phyloP scores from a whole-genome alignment of 1,140 invertebrate species.

The Phymorhynchus buccinoides region DNA sequence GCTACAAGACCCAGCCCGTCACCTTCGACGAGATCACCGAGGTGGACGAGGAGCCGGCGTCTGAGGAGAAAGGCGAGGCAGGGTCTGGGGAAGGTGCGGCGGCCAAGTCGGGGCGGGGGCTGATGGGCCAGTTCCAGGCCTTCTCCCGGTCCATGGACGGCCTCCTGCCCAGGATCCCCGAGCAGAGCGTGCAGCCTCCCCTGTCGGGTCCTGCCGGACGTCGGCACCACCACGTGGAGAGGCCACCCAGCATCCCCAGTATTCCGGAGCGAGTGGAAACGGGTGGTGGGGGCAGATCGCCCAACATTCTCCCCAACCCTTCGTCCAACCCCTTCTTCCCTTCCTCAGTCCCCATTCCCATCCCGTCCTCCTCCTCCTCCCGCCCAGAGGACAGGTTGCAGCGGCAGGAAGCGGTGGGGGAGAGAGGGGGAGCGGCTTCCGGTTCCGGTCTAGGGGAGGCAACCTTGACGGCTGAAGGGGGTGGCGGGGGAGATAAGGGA shows the following conservation, averaged over 20 bases:
- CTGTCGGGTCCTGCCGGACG: conserved; percentile 24
- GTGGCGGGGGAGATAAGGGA: not conserved
- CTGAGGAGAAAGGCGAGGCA: not conserved
- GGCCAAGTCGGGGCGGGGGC: conserved; percentile 41
- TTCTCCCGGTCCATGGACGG: conserved; percentile 77
- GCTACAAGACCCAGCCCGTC: conserved; percentile 82
- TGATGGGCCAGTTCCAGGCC: conserved; percentile 63
- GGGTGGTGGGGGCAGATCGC: not conserved
- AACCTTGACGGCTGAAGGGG: not conserved
- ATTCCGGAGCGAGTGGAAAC: conserved; percentile 46
- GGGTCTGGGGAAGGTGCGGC: not conserved
- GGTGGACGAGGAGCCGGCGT: conserved; percentile 58
- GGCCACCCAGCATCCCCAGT: conserved; percentile 45
- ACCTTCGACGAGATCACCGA: conserved; percentile 86
- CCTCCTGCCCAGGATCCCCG: conserved; percentile 67
- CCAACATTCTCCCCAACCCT: not conserved
- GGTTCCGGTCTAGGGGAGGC: not conserved
- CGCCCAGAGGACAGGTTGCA: conserved; percentile 13
- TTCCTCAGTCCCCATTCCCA: not conserved
- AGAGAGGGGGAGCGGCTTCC: not conserved
- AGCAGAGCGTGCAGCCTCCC: conserved; percentile 7
- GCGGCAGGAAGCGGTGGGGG: not conserved
- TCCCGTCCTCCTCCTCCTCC: not conserved
- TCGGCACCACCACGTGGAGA: conserved; percentile 32
- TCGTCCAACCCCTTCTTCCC: conserved; percentile 20